Evolutionary conservation across 1,140 invertebrate genomes (phyloP).

Genomic region (Lethrus apterus): DNA sequence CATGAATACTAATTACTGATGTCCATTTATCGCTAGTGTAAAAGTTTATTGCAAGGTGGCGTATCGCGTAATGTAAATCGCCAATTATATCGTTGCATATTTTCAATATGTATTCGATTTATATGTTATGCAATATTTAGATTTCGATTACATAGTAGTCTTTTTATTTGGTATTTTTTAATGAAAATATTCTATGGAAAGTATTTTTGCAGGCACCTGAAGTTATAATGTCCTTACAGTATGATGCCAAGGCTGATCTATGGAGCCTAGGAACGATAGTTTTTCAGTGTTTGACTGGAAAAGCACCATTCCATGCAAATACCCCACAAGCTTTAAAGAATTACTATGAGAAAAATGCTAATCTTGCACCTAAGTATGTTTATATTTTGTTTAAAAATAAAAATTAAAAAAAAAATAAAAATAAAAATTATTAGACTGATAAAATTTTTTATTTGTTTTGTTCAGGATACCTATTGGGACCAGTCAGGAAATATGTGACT

Average conservation of each 20-base stretch:
- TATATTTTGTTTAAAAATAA: not conserved
- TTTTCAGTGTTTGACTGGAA: constrained; percentile 97
- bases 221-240: constrained; percentile 98
- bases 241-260: constrained; percentile 97
- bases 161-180: not conserved
- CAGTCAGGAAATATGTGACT: constrained; percentile 78
- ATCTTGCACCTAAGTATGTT: constrained; percentile 87
- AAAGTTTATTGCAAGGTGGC: no score
- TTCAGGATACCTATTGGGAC: constrained; percentile 87
- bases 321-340: constrained; percentile 97
- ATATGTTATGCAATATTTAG: no score
- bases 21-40: no score
- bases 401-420: no score
- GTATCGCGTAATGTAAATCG: no score
- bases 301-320: constrained; percentile 95
- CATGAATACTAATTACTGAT: no score
- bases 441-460: constrained; percentile 15
- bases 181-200: no score
- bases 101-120: no score
- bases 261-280: constrained; percentile 99
- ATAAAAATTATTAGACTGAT: not conserved
- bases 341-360: constrained; percentile 96
- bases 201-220: constrained; percentile 74
- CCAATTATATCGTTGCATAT: no score
- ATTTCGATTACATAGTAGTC: no score